Percentiles rank a stretch among this genome's conserved stretches.
These are phyloP conservation scores for Hesperophylax magnus DNA, from an alignment of 1,140 invertebrate species.

Conservation along the genomic window DNA sequence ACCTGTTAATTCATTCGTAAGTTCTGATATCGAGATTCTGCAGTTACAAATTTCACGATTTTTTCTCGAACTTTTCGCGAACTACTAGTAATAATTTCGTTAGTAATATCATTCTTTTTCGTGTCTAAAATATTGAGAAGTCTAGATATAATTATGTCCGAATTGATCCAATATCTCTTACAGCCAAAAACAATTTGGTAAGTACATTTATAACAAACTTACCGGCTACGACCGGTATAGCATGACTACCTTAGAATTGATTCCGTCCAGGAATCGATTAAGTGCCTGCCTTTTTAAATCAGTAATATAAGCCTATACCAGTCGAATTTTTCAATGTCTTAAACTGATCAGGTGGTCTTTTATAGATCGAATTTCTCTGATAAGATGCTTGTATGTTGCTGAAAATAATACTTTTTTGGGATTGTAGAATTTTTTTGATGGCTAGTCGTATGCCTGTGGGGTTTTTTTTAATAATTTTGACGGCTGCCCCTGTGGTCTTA, in stretches of 20 bases:
- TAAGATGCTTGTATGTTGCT: no score
- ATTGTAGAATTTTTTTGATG: no score
- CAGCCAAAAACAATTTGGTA: neutral
- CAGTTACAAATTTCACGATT: no score
- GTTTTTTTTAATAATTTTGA: no score
- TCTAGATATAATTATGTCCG: neutral
- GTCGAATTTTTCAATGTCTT: conserved; percentile 1
- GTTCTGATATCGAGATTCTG: no score
- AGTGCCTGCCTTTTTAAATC: neutral
- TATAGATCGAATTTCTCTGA: neutral
- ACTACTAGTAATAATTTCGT: no score
- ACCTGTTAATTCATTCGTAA: no score
- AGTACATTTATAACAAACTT: neutral
- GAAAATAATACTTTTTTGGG: no score
- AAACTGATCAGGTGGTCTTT: neutral
- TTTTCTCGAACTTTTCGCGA: no score
- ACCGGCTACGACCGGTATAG: neutral
- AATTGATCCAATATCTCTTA: neutral
- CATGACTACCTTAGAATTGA: neutral
- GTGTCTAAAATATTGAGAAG: neutral
- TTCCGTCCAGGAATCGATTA: conserved; percentile 1
- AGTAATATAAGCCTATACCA: neutral
- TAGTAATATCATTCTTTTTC: no score
- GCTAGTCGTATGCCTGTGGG: no score
- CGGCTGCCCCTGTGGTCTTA: no score